A percentile compares a stretch with the other conserved stretches of the same genome.
These are phyloP conservation scores for Troides oblongomaculatus DNA, from an alignment of 2,888 invertebrate genomes.

Conservation along the genomic window DNA sequence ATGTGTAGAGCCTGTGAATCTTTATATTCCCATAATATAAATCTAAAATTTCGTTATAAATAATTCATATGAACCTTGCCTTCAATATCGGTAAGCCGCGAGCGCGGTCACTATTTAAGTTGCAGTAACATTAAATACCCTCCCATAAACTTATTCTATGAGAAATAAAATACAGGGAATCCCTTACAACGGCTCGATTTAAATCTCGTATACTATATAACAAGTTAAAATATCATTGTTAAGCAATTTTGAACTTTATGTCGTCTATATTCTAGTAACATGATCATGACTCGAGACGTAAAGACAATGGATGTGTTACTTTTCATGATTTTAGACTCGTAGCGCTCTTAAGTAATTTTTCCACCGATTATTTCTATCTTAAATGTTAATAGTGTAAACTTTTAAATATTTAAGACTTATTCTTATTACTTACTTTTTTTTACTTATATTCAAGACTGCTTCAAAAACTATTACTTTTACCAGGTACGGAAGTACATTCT, in stretches of 20 bases:
- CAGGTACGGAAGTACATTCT: no score
- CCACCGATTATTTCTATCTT: no score
- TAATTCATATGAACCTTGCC: conserved; percentile 46
- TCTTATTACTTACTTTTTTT: no score
- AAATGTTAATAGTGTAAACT: no score
- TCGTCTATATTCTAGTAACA: conserved; percentile 2
- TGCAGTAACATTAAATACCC: conserved; percentile 35
- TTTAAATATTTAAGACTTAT: no score
- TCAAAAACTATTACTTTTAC: no score
- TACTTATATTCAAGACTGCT: no score
- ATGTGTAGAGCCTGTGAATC: background rate
- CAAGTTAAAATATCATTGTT: conserved; percentile 32
- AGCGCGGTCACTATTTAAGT: conserved; percentile 46
- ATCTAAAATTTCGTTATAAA: conserved; percentile 41
- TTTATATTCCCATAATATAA: background rate
- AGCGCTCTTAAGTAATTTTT: no score
- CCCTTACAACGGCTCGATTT: background rate
- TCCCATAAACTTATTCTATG: conserved; percentile 35
- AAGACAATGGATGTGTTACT: no score
- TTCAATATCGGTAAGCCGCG: conserved; percentile 45
- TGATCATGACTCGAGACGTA: no score
- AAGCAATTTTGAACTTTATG: conserved; percentile 32
- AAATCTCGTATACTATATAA: conserved; percentile 7
- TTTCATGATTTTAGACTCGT: no score
- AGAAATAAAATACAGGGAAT: conserved; percentile 29